Percentiles rank a stretch among this genome's conserved stretches.
phyloP scores from a whole-genome alignment of 2,797 vertebrate species.

The Tenualosa ilisha region DNA sequence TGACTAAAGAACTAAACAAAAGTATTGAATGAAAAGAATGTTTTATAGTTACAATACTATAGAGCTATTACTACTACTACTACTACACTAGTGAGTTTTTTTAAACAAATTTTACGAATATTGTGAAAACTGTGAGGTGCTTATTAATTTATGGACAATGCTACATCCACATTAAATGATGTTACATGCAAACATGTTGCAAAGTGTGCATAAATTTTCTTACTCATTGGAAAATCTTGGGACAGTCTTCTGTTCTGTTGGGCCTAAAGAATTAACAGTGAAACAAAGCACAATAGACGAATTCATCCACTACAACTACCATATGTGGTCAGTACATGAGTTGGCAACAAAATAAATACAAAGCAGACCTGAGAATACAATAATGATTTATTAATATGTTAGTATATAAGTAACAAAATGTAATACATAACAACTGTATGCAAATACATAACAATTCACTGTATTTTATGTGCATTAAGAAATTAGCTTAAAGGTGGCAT shows the following conservation, averaged over 20 bases:
- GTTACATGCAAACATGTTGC: not conserved
- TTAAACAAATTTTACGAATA: not conserved
- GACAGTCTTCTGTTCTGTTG: conserved; percentile 57
- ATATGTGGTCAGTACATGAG: not conserved
- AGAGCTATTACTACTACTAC: no score
- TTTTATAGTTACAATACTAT: no score
- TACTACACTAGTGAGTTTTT: no score
- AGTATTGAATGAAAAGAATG: not conserved
- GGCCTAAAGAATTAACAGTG: conserved; percentile 59
- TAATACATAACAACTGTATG: not conserved
- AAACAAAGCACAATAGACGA: conserved; percentile 35
- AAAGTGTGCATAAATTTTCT: conserved; percentile 48
- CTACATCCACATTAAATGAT: not conserved
- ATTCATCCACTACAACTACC: not conserved
- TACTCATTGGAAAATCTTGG: conserved; percentile 71
- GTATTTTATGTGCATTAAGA: not conserved
- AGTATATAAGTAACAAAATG: not conserved
- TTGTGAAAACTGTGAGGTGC: not conserved
- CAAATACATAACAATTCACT: not conserved
- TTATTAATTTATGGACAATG: not conserved
- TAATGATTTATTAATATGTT: not conserved
- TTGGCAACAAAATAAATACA: not conserved
- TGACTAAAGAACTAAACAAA: not conserved
- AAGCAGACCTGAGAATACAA: not conserved
- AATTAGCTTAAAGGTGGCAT: not conserved